Conservation (phyloP, 2,797 vertebrate species). For the Alcedo atthis region DNA sequence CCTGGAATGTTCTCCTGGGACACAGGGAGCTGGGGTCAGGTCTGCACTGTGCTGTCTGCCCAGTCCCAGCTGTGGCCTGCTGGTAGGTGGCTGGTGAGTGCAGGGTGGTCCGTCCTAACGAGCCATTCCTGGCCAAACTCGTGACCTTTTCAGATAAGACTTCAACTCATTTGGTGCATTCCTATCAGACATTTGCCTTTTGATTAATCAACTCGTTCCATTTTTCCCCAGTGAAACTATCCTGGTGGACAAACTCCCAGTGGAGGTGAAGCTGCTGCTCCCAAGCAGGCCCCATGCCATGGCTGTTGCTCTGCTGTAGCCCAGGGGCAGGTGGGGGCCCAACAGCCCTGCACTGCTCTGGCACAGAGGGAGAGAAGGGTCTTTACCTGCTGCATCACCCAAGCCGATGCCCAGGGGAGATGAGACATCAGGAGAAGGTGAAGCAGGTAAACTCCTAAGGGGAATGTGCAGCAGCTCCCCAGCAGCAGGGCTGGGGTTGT, state of each 20-base stretch:
- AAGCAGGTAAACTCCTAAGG: not conserved
- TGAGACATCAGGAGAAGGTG: not conserved
- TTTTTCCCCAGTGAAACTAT: not conserved
- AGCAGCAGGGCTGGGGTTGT: rapidly evolving
- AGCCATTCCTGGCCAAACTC: conserved; percentile 18
- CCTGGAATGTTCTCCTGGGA: not conserved
- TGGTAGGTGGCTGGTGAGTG: not conserved
- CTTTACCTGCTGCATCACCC: not conserved
- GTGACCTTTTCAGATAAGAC: conserved; percentile 29
- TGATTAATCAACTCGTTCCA: not conserved
- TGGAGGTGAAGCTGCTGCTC: not conserved
- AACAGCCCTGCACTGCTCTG: not conserved
- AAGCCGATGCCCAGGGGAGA: not conserved
- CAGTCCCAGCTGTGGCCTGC: not conserved
- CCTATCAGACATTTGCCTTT: not conserved
- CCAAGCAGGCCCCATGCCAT: rapidly evolving
- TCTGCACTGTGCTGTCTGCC: not conserved
- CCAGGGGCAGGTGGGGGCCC: not conserved
- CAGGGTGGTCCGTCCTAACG: conserved; percentile 51
- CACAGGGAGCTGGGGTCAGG: not conserved
- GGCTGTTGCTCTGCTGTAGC: not conserved
- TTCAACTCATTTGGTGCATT: not conserved
- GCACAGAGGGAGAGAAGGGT: not conserved
- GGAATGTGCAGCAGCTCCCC: no score
- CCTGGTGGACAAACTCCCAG: conserved; percentile 12